A percentile compares a stretch with the other conserved stretches of the same genome.
These are phyloP conservation scores for Limosa lapponica DNA, from an alignment of 2,797 vertebrate genomes.

Conservation along the genomic window DNA sequence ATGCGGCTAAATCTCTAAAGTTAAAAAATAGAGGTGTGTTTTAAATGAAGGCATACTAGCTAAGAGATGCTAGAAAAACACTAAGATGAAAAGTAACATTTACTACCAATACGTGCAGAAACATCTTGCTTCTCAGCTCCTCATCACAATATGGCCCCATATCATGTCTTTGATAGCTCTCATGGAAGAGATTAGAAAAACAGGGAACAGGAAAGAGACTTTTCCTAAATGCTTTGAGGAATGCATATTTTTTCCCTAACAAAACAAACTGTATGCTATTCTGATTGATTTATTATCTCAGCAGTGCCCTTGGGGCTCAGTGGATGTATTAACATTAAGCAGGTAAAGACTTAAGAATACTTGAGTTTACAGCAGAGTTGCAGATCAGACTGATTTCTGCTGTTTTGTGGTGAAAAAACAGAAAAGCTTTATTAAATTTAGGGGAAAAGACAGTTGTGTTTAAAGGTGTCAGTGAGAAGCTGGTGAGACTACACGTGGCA, in stretches of 20 bases:
- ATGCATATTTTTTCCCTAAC: not conserved
- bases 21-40: not conserved
- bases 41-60: not conserved
- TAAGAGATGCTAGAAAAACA: not conserved
- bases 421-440: not conserved
- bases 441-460: not conserved
- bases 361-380: not conserved
- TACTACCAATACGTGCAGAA: not conserved
- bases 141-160: accelerated
- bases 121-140: not conserved
- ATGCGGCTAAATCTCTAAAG: not conserved
- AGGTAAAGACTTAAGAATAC: not conserved
- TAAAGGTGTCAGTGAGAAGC: not conserved
- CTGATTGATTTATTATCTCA: conserved; percentile 9
- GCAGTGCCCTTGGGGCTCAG: not conserved
- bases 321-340: conserved; percentile 16
- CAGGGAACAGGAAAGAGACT: not conserved
- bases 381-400: not conserved
- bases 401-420: not conserved
- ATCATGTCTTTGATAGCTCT: not conserved
- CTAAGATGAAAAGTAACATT: not conserved
- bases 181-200: not conserved
- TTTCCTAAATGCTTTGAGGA: not conserved
- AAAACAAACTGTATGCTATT: not conserved
- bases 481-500: not conserved